phyloP scores from a whole-genome alignment of 2,888 invertebrate genomes.

The Capitulum mitella region DNA sequence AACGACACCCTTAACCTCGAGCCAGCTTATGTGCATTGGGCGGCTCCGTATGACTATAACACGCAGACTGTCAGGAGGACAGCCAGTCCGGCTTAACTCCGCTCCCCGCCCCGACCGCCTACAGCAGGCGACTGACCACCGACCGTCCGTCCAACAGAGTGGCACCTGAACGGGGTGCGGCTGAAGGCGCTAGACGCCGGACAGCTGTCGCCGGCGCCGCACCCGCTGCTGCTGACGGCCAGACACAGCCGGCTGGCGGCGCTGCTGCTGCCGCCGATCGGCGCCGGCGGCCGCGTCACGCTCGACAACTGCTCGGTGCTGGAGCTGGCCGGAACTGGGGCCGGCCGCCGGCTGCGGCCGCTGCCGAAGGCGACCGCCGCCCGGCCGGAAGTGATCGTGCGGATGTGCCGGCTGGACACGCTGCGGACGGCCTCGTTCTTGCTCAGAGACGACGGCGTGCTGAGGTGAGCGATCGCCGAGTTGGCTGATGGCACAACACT shows the following conservation, averaged over 20 bases:
- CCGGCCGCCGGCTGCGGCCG: not conserved
- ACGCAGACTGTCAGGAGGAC: too few relatives aligned
- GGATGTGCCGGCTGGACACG: not conserved
- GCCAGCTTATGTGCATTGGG: too few relatives aligned
- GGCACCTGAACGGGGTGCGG: not conserved
- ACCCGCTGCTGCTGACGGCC: conserved; percentile 6
- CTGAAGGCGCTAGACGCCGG: not conserved
- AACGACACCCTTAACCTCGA: too few relatives aligned
- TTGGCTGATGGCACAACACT: too few relatives aligned
- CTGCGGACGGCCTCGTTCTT: not conserved
- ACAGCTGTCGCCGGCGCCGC: not conserved
- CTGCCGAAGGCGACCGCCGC: not conserved
- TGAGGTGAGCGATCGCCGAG: not conserved
- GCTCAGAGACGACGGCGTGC: too few relatives aligned
- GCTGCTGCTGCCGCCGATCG: not conserved
- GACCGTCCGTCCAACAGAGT: too few relatives aligned
- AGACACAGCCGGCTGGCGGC: not conserved
- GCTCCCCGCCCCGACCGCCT: too few relatives aligned
- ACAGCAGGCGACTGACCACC: too few relatives aligned
- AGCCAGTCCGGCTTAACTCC: too few relatives aligned
- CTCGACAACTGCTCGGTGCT: not conserved
- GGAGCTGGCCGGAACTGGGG: not conserved
- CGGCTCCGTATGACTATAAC: too few relatives aligned
- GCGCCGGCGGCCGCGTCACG: not conserved
- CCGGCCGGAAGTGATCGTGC: not conserved